These are phyloP conservation scores for Scaptomyza parva DNA, from an alignment of 2,888 invertebrate species.

Conservation along the genomic window DNA sequence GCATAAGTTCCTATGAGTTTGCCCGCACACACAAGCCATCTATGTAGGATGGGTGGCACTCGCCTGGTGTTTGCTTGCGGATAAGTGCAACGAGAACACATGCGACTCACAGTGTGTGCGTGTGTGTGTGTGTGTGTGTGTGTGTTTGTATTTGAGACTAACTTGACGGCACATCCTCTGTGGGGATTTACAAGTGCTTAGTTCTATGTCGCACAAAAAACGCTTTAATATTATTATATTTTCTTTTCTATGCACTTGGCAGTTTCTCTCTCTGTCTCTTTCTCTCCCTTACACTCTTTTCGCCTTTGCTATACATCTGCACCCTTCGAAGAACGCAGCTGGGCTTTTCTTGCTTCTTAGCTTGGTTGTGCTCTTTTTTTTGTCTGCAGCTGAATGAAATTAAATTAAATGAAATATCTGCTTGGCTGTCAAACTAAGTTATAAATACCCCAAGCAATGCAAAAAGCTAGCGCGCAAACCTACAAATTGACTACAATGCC, in stretches of 20 bases:
- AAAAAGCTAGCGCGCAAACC: constrained; percentile 4
- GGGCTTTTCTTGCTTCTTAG: constrained; percentile 20
- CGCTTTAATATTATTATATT: constrained; percentile 80
- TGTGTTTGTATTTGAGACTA: constrained; percentile 77
- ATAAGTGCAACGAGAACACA: constrained; percentile 69
- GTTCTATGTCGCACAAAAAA: constrained; percentile 75
- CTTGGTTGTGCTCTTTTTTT: constrained; percentile 34
- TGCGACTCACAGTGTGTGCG: constrained; percentile 26
- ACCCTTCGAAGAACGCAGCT: constrained; percentile 1
- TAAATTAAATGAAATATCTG: constrained; percentile 68
- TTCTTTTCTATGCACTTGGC: constrained; percentile 69
- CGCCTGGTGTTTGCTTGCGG: constrained; percentile 72
- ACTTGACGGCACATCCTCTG: constrained; percentile 82
- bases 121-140: constrained; percentile 41
- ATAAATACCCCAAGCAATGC: constrained; percentile 27
- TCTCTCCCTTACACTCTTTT: constrained; percentile 20
- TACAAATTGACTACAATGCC: constrained; percentile 47
- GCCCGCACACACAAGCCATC: constrained; percentile 47
- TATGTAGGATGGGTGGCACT: constrained; percentile 38
- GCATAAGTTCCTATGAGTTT: constrained; percentile 80
- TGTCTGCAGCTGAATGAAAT: constrained; percentile 49
- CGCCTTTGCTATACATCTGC: constrained; percentile 36
- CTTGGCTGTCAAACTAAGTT: constrained; percentile 30
- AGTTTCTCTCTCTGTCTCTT: constrained; percentile 19
- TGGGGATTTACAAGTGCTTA: constrained; percentile 83